A percentile compares a stretch with the other conserved stretches of the same genome.
Evolutionary conservation across 1,140 invertebrate species (phyloP).

Genomic region (Drosophila subobscura): DNA sequence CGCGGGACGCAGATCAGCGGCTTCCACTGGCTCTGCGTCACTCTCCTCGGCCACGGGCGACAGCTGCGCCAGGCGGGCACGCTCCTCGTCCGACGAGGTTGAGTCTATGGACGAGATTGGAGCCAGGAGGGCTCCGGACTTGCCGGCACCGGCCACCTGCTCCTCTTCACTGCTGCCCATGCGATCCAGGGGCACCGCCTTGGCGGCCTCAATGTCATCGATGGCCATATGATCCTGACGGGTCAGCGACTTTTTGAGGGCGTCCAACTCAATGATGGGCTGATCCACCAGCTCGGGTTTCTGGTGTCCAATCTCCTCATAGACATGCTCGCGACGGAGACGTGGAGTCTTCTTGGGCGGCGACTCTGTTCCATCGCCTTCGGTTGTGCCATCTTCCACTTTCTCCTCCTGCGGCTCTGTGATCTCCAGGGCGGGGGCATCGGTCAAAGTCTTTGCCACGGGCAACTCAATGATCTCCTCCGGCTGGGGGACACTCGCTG

Average conservation of each 20-base stretch:
- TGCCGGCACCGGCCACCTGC: constrained; percentile 46
- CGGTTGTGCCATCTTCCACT: constrained; percentile 5
- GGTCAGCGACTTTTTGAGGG: constrained; percentile 67
- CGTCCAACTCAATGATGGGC: constrained; percentile 58
- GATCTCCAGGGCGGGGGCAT: constrained; percentile 46
- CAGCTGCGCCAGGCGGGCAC: constrained; percentile 56
- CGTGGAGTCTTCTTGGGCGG: constrained; percentile 82
- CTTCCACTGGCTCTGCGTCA: constrained; percentile 53
- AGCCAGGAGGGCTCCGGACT: constrained; percentile 52
- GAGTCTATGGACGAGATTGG: constrained; percentile 82
- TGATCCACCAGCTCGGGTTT: constrained; percentile 52
- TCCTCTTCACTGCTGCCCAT: constrained; percentile 83
- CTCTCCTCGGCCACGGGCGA: constrained; percentile 74
- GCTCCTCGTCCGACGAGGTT: constrained; percentile 77
- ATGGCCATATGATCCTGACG: constrained; percentile 64
- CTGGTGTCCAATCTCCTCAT: constrained; percentile 85
- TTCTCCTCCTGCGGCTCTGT: constrained; percentile 56
- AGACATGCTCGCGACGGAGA: constrained; percentile 85
- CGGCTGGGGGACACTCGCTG: constrained; percentile 60
- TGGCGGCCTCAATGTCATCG: constrained; percentile 69
- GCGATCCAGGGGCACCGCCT: constrained; percentile 71
- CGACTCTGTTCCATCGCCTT: constrained; percentile 17
- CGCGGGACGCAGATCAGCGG: constrained; percentile 44
- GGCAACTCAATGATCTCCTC: constrained; percentile 82
- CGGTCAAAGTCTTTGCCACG: constrained; percentile 48